A percentile compares a stretch with the other conserved stretches of the same genome.
phyloP scores from a whole-genome alignment of 2,113 vertebrate genomes.

The Chelonoidis abingdonii region DNA sequence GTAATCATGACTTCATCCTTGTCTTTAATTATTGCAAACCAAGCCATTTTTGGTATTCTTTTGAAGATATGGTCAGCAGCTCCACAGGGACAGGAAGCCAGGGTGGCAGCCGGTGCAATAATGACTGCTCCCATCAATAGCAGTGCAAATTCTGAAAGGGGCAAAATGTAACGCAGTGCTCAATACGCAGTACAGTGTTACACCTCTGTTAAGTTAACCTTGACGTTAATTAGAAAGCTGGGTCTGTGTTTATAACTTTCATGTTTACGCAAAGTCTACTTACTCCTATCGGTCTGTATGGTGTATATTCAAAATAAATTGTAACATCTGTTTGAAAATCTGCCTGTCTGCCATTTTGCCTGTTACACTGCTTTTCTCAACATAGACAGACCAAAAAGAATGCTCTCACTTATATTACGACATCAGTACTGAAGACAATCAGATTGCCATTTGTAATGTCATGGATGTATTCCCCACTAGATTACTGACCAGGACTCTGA shows the following conservation, averaged over 20 bases:
- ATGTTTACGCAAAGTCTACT: not conserved
- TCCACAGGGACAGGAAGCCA: not conserved
- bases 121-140: not conserved
- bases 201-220: not conserved
- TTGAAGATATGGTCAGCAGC: constrained; percentile 6
- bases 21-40: not conserved
- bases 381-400: not conserved
- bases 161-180: not conserved
- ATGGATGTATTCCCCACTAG: accelerated
- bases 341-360: not conserved
- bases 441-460: not conserved
- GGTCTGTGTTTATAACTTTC: not conserved
- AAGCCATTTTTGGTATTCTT: not conserved
- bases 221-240: not conserved
- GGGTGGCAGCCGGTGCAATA: not conserved
- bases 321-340: constrained; percentile 31
- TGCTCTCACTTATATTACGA: not conserved
- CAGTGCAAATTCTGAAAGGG: not conserved
- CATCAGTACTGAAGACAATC: not conserved
- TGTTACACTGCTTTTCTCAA: not conserved
- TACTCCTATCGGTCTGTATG: not conserved
- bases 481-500: not conserved
- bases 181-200: not conserved
- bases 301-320: not conserved
- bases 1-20: constrained; percentile 2